Conservation (phyloP, 2,888 invertebrate species). For the Dorcus parallelipipedus region DNA sequence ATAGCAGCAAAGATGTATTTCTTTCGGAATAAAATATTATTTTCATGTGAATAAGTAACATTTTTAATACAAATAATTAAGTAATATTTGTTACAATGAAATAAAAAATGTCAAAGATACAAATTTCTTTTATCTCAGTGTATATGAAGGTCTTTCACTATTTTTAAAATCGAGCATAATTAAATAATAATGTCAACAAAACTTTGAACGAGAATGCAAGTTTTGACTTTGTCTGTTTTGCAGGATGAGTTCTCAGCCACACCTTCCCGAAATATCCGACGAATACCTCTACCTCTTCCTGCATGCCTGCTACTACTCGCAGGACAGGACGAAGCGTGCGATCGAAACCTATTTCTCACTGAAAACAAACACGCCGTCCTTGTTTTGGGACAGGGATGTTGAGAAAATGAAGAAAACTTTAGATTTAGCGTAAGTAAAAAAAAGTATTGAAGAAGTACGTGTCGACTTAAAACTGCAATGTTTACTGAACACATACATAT, state of each 20-base stretch:
- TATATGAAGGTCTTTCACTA: too few species aligned
- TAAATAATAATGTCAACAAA: too few species aligned
- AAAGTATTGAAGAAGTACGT: not conserved
- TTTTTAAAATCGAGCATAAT: too few species aligned
- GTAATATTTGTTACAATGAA: too few species aligned
- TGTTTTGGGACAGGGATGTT: conserved; percentile 60
- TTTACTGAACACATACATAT: too few species aligned
- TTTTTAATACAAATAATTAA: too few species aligned
- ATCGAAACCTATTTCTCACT: conserved; percentile 57
- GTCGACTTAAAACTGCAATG: not conserved
- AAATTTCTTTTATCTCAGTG: too few species aligned
- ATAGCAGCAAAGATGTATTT: too few species aligned
- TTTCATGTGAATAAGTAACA: too few species aligned
- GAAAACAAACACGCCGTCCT: conserved; percentile 55
- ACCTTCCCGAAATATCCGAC: conserved; percentile 59
- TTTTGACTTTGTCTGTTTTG: not conserved
- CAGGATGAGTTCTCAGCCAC: conserved; percentile 60
- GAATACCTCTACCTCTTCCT: conserved; percentile 63
- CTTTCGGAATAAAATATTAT: too few species aligned
- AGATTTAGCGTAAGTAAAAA: conserved; percentile 58
- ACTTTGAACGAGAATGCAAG: too few species aligned
- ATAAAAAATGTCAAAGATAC: too few species aligned
- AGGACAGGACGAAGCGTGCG: conserved; percentile 50
- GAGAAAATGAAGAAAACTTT: conserved; percentile 54
- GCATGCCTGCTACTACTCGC: conserved; percentile 56